phyloP scores from a whole-genome alignment of 2,888 invertebrate genomes.

The Philaethria dido region DNA sequence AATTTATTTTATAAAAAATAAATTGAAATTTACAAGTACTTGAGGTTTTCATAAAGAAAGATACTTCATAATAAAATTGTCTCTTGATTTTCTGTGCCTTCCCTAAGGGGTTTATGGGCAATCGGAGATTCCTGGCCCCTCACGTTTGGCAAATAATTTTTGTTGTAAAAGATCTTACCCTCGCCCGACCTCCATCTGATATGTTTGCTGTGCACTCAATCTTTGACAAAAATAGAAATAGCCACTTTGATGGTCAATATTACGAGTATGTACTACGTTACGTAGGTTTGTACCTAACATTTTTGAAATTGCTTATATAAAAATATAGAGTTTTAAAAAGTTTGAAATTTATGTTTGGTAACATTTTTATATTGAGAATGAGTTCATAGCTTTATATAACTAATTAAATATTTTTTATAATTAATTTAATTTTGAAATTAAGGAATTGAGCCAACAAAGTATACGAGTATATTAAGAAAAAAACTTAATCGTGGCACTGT shows the following conservation, averaged over 20 bases:
- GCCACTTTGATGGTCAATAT: background rate
- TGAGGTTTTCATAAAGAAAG: background rate
- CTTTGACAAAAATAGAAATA: constrained; percentile 13
- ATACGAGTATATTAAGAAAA: too few relatives aligned
- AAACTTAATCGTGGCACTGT: too few relatives aligned
- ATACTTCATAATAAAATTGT: constrained; percentile 1
- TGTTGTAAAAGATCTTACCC: constrained; percentile 7
- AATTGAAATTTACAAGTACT: background rate
- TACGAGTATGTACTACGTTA: background rate
- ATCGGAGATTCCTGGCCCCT: constrained; percentile 11
- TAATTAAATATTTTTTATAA: too few relatives aligned
- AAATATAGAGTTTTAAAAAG: background rate
- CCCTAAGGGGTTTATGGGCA: background rate
- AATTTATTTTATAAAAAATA: too few relatives aligned
- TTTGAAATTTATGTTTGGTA: background rate
- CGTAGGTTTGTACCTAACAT: background rate
- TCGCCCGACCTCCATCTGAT: constrained; percentile 18
- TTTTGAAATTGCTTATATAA: background rate
- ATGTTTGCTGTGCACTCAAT: constrained; percentile 18
- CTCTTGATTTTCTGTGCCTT: background rate
- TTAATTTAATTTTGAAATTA: too few relatives aligned
- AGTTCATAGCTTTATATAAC: too few relatives aligned
- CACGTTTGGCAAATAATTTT: constrained; percentile 24
- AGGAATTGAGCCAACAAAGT: too few relatives aligned
- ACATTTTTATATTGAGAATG: too few relatives aligned